Evolutionary conservation across 1,140 invertebrate genomes (phyloP).

Genomic region (Harlomillsia oculata): DNA sequence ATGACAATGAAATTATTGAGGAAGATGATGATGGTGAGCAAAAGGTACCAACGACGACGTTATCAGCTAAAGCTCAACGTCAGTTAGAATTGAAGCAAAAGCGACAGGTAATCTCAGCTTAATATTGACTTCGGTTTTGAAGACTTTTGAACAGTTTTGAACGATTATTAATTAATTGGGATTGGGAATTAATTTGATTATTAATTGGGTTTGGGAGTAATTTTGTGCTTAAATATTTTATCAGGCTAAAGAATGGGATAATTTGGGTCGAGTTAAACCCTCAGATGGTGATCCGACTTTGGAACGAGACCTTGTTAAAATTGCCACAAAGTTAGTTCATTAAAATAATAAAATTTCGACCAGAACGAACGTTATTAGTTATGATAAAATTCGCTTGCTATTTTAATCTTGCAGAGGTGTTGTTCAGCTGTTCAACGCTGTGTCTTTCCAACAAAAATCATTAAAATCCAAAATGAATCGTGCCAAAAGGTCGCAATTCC

Average conservation of each 20-base stretch:
- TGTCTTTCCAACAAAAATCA: slow-evolving; percentile 69
- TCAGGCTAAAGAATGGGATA: slow-evolving; percentile 51
- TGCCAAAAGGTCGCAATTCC: slow-evolving; percentile 64
- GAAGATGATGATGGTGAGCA: slow-evolving; percentile 17
- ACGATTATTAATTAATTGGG: background rate
- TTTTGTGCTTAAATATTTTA: slow-evolving; percentile 11
- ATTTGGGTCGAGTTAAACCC: slow-evolving; percentile 53
- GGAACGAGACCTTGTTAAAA: slow-evolving; percentile 64
- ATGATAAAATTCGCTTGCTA: slow-evolving; percentile 1
- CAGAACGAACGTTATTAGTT: background rate
- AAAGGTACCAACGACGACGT: slow-evolving; percentile 12
- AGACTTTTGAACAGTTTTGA: background rate
- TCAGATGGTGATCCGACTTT: slow-evolving; percentile 58
- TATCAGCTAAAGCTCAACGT: slow-evolving; percentile 15
- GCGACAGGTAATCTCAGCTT: slow-evolving; percentile 23
- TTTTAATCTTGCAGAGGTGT: slow-evolving; percentile 56
- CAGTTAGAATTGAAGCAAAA: slow-evolving; percentile 25
- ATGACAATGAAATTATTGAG: slow-evolving; percentile 1
- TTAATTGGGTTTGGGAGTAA: background rate
- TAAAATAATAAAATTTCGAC: background rate
- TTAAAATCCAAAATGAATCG: slow-evolving; percentile 60
- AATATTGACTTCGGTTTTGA: slow-evolving; percentile 9
- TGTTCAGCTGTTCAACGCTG: slow-evolving; percentile 84
- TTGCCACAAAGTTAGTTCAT: slow-evolving; percentile 58
- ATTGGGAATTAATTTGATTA: background rate